phyloP scores from a whole-genome alignment of 2,113 vertebrate genomes.

The Terrapene triunguis region DNA sequence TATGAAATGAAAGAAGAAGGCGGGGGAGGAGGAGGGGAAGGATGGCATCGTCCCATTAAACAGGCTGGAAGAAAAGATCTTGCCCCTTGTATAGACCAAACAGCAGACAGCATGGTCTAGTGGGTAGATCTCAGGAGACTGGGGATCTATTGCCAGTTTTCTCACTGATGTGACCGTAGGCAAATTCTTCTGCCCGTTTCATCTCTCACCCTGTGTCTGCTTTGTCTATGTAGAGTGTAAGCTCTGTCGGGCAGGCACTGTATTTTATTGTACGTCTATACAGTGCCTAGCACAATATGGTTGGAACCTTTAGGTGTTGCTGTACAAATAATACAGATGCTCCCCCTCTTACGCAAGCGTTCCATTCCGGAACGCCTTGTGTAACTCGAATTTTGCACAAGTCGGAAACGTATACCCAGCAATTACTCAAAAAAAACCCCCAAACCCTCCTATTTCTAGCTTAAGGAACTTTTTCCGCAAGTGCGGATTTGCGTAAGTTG shows the following conservation, averaged over 20 bases:
- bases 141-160: neutral
- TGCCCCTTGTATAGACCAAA: neutral
- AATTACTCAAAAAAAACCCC: too few species aligned
- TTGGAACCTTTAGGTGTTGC: neutral
- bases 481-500: too few species aligned
- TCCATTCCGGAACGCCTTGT: too few species aligned
- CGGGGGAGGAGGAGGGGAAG: neutral
- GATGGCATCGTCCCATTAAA: neutral
- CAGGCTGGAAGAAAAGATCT: neutral
- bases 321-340: neutral
- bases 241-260: neutral
- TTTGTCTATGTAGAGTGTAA: neutral
- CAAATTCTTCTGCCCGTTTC: neutral
- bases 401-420: too few species aligned
- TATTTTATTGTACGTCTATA: neutral
- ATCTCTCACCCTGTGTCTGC: rapidly evolving
- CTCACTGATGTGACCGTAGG: neutral
- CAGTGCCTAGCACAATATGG: rapidly evolving
- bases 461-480: too few species aligned
- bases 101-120: neutral
- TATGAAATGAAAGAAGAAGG: conserved; percentile 62
- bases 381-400: too few species aligned
- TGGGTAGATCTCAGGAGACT: neutral
- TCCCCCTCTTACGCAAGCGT: too few species aligned
- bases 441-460: too few species aligned